Base-by-base conservation (phyloP, 1,140 invertebrate genomes). In the Drosophila gunungcola region DNA sequence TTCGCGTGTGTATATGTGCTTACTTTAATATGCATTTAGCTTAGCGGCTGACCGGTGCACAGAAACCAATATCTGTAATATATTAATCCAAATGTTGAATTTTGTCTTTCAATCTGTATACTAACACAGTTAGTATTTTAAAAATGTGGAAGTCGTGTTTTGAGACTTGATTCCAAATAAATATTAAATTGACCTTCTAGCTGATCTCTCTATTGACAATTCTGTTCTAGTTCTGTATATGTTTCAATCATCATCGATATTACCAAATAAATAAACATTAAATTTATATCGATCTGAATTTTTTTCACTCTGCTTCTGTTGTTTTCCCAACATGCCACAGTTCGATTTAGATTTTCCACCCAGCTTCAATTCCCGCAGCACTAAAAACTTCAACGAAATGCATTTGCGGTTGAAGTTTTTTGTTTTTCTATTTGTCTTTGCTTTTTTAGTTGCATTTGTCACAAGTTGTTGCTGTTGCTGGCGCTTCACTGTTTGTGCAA, bases 21-120 rank as follows among this genome's bases (percentile, higher is more conserved):
- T 75, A 57, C 63, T 86, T 85, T 85, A 85, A 86, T 85, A 85
- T 85, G 78, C 82, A 82, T 85, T 86, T 78, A 86, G 82, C 69
- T 72, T 84, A 69, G 51, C 36, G 21, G 52, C 21, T 13, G 27
- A 13, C 0, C 0, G 2, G 5, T 34, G 10, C 49, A 36, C 49
- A 1, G 9, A 3, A 21, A 52, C 7, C 36, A 52, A 36, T 34
- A 0, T 11, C 11, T 25, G 0, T 12, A 25, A 12, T 25, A 12
- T 11, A 11, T 2, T 11, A 0, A 21, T 3, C 2, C 2, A 11
- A 25, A 25, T 45, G 4, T 2, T 45, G 4, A 21, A 16, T 1
- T 21, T 21, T 3, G 13, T 9, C 5, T n/a, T n/a, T 13, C 4
- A 41, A 41, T n/a, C 39, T 13, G n/a, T 41, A 41, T 32, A 4